Evolutionary conservation across 2,888 invertebrate genomes (phyloP), one percentile per base, ranked within the genome.

Genomic region (Nomada fabriciana): DNA sequence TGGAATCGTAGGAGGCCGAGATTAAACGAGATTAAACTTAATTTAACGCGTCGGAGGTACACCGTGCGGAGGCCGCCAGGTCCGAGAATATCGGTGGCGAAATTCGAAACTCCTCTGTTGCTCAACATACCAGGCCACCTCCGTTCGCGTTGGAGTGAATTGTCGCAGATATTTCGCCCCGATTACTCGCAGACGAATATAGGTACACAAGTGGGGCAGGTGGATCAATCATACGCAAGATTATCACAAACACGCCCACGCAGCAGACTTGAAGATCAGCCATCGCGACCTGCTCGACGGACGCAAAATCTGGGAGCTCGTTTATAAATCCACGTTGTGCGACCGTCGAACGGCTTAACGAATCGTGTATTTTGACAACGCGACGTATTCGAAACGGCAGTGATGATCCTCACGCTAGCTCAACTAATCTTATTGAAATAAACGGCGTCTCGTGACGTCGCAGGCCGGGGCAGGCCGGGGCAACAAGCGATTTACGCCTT

Each of bases 1-100:
- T 73, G 60, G 82, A 76, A 65, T 82, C 82, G 82, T 69, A 59
- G 83, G 75, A 75, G 83, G 83, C 83, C 75, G 70, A 78, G 83
- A 83, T 83, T 83, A 83, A 83, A 79, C 68, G 74, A 78, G 83
- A 83, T 83, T 83, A 83, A 83, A 79, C 74, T 83, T 78, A 82
- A 82, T 82, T 74, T 82, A 80, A 82, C 82, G 83, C 68, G 36
- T 47, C 64, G 68, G 50, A 63, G 83, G 47, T 68, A 60, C 15
- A 63, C 29, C 25, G 50, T 47, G 50, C 53, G 18, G 11, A 36
- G 36, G 36, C 57, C 36, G 7, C 36, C 36, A 11, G 60, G 61
- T 50, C 74, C 78, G 78, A 83, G 83, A 83, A 83, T 83, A 83
- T 83, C 83, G 68, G 47, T 20, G 61, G 80, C 69, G 80, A 80